Percentiles rank a stretch among this genome's conserved stretches.
These are phyloP conservation scores for Percina caprodes DNA, from an alignment of 2,113 vertebrate species.

Conservation along the genomic window DNA sequence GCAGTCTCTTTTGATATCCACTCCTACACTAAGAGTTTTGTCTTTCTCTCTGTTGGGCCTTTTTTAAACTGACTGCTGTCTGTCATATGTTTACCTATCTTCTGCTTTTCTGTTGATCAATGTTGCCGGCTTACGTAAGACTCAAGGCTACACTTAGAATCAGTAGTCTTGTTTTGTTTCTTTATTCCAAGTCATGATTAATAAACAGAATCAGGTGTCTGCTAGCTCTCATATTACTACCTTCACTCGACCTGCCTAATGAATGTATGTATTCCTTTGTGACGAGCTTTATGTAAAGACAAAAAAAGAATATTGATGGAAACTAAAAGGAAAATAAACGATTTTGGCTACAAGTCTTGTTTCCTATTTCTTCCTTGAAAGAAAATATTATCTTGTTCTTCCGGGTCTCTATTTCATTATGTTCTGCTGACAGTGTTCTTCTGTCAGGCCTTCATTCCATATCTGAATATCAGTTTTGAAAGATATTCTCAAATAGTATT, in stretches of 20 bases:
- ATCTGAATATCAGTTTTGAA: not conserved
- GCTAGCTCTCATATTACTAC: constrained; percentile 24
- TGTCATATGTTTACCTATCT: not conserved
- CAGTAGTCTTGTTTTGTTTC: constrained; percentile 31
- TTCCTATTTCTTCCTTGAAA: constrained; percentile 5
- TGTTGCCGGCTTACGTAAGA: constrained; percentile 24
- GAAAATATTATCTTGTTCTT: not conserved
- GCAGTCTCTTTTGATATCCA: constrained; percentile 3
- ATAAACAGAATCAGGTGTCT: constrained; percentile 32
- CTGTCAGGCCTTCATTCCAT: not conserved
- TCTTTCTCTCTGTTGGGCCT: constrained; percentile 18
- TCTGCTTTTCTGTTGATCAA: constrained; percentile 18
- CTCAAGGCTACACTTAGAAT: constrained; percentile 12
- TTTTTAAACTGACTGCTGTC: not conserved
- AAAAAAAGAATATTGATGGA: constrained; percentile 39
- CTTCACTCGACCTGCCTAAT: constrained; percentile 51
- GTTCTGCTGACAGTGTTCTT: not conserved
- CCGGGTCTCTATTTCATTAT: not conserved
- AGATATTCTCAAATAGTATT: not conserved
- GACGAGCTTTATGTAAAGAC: constrained; percentile 67
- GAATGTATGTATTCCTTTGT: constrained; percentile 76
- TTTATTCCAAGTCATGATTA: constrained; percentile 15
- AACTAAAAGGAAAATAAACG: constrained; percentile 65
- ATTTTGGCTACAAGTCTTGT: constrained; percentile 46
- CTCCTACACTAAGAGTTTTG: not conserved